These are phyloP conservation scores for Lutraria rhynchaena DNA, from an alignment of 1,140 invertebrate genomes.

Conservation along the genomic window DNA sequence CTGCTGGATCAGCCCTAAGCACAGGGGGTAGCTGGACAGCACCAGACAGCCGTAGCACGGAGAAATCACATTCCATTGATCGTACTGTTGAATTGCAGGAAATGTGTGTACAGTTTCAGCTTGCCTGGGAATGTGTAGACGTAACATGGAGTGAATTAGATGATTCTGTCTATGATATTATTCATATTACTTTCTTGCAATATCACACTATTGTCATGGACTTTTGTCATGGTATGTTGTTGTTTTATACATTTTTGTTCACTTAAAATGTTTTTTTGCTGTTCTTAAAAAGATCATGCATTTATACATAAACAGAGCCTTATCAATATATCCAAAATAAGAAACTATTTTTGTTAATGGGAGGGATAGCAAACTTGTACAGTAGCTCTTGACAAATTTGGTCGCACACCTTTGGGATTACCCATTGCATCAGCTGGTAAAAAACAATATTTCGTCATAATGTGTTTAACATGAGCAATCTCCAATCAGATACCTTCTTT, in stretches of 20 bases:
- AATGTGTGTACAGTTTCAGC: constrained; percentile 1
- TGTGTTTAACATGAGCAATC: too few relatives aligned
- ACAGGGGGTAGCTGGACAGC: background rate
- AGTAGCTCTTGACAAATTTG: too few relatives aligned
- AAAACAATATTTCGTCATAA: too few relatives aligned
- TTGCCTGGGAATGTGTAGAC: constrained; percentile 19
- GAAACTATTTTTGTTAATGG: too few relatives aligned
- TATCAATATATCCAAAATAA: too few relatives aligned
- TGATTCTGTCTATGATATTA: background rate
- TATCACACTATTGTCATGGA: constrained; percentile 25
- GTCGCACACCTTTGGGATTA: too few relatives aligned
- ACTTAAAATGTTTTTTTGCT: too few relatives aligned
- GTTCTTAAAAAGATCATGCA: too few relatives aligned
- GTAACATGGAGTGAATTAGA: background rate
- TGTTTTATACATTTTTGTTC: background rate
- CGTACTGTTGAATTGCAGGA: background rate
- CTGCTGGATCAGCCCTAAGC: background rate
- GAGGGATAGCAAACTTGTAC: too few relatives aligned
- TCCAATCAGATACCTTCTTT: too few relatives aligned
- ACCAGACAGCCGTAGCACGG: background rate
- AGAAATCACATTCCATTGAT: background rate
- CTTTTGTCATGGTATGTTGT: constrained; percentile 24
- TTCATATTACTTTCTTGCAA: background rate
- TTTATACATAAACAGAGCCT: too few relatives aligned
- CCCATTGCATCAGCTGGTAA: too few relatives aligned